These are phyloP conservation scores for Chouioia cunea DNA, from an alignment of 2,888 invertebrate genomes.

Conservation along the genomic window DNA sequence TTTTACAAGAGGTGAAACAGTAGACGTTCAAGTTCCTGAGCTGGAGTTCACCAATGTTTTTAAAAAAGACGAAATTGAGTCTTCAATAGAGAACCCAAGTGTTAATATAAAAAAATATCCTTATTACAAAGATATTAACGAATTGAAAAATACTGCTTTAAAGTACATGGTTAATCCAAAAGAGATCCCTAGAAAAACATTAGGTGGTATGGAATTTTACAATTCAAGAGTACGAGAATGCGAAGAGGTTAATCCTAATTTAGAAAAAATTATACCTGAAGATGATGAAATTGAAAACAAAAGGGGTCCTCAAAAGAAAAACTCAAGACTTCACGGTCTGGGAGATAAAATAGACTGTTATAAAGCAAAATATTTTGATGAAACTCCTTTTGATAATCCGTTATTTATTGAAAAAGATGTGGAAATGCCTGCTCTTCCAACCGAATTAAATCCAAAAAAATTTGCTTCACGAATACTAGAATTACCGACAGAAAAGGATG, in stretches of 20 bases:
- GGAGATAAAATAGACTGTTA: slow-evolving; percentile 83
- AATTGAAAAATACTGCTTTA: slow-evolving; percentile 74
- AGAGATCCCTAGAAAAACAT: slow-evolving; percentile 75
- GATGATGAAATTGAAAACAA: slow-evolving; percentile 59
- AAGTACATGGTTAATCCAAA: slow-evolving; percentile 77
- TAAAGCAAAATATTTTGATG: slow-evolving; percentile 81
- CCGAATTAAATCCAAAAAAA: slow-evolving; percentile 53
- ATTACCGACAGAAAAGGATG: slow-evolving; percentile 53
- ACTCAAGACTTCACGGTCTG: slow-evolving; percentile 73
- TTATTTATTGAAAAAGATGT: slow-evolving; percentile 72
- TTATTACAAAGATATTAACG: slow-evolving; percentile 71
- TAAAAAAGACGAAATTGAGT: slow-evolving; percentile 49
- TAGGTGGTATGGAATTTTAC: slow-evolving; percentile 80
- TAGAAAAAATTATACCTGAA: slow-evolving; percentile 60
- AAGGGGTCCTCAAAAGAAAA: slow-evolving; percentile 54
- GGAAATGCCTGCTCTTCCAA: slow-evolving; percentile 56
- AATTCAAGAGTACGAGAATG: slow-evolving; percentile 72
- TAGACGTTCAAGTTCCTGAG: slow-evolving; percentile 59
- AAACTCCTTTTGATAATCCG: slow-evolving; percentile 81
- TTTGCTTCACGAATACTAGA: slow-evolving; percentile 56
- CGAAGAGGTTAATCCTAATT: slow-evolving; percentile 62
- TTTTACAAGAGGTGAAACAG: slow-evolving; percentile 52
- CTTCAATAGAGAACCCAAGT: slow-evolving; percentile 36
- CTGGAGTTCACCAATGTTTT: slow-evolving; percentile 54
- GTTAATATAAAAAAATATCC: slow-evolving; percentile 74